A percentile compares a stretch with the other conserved stretches of the same genome.
Conservation (phyloP, 2,113 vertebrate species). For the Poicephalus meyeri region DNA sequence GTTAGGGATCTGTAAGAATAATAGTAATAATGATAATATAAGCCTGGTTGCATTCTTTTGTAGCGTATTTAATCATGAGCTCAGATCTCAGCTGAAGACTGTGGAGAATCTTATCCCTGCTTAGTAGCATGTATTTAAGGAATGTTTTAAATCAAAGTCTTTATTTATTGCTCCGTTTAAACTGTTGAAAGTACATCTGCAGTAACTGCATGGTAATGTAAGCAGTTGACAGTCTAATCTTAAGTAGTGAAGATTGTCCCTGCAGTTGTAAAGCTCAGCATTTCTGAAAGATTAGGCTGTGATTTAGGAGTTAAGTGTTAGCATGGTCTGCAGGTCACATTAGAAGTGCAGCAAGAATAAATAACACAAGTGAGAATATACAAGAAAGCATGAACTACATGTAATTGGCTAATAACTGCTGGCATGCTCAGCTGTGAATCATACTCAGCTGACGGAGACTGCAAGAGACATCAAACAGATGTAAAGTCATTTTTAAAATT, state of each 20-base stretch:
- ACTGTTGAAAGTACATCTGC: background rate
- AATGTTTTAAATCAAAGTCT: background rate
- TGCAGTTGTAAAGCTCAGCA: constrained; percentile 3
- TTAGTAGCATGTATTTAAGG: background rate
- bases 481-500: background rate
- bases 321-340: background rate
- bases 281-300: constrained; percentile 15
- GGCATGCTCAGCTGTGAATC: constrained; percentile 10
- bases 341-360: background rate
- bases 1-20: background rate
- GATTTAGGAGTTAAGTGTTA: background rate
- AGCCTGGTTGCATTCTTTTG: background rate
- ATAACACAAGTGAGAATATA: background rate
- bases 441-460: constrained; percentile 3
- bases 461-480: constrained; percentile 15
- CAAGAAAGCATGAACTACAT: background rate
- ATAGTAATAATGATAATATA: background rate
- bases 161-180: background rate
- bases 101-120: background rate
- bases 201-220: background rate
- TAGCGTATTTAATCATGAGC: background rate
- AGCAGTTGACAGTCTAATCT: background rate
- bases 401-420: constrained; percentile 10
- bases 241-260: background rate
- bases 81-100: background rate